Percentiles rank a stretch among this genome's conserved stretches.
phyloP scores from a whole-genome alignment of 37 sponge, comb jelly and placozoan genomes.

The Crambe crambe region DNA sequence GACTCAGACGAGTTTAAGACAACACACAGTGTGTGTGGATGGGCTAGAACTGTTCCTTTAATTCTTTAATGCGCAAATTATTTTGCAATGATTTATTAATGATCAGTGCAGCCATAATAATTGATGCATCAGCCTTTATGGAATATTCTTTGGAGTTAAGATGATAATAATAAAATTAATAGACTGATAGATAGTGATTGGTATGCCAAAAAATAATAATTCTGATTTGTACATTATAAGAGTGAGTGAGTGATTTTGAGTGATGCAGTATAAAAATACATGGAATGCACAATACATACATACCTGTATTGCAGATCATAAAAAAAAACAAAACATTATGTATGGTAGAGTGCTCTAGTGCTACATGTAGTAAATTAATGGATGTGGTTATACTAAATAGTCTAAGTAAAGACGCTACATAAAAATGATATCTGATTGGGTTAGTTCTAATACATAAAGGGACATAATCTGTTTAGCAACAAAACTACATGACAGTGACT shows the following conservation, averaged over 20 bases:
- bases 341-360: background rate
- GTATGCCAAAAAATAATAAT: background rate
- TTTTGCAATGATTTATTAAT: too few relatives aligned
- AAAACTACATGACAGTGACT: constrained; percentile 22
- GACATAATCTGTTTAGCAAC: background rate
- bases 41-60: too few relatives aligned
- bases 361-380: background rate
- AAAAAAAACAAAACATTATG: too few relatives aligned
- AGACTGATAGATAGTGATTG: background rate
- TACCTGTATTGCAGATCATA: background rate
- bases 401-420: constrained; percentile 10
- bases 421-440: background rate
- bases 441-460: constrained; percentile 1
- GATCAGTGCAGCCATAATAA: too few relatives aligned
- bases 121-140: too few relatives aligned
- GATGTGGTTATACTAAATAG: constrained; percentile 1
- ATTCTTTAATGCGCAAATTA: too few relatives aligned
- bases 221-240: too few relatives aligned
- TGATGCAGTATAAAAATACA: background rate
- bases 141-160: too few relatives aligned
- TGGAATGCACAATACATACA: background rate
- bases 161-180: too few relatives aligned
- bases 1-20: too few relatives aligned
- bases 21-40: too few relatives aligned
- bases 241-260: too few relatives aligned